Evolutionary conservation across 2,113 vertebrate genomes (phyloP).

Genomic region (Pelmatolapia mariae): DNA sequence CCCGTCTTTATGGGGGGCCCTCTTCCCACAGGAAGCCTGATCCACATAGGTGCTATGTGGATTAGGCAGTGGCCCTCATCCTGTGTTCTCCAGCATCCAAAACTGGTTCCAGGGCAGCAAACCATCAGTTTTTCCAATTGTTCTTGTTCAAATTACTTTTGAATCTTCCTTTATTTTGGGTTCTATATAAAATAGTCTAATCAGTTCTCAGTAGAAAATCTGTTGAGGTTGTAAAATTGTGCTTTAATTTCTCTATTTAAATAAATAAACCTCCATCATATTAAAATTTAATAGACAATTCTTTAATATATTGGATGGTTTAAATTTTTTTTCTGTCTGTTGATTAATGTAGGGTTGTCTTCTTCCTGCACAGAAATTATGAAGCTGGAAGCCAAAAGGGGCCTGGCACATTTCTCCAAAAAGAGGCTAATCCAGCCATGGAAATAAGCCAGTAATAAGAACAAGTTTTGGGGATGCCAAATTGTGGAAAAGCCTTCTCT

Average conservation of each 20-base stretch:
- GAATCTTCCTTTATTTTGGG: background rate
- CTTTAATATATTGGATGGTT: background rate
- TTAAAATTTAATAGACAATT: background rate
- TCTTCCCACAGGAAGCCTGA: background rate
- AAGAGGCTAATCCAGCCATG: background rate
- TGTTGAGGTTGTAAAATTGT: background rate
- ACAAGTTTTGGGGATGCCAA: background rate
- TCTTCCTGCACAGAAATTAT: background rate
- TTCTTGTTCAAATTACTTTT: fast-evolving
- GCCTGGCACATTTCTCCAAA: background rate
- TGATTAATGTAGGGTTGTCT: background rate
- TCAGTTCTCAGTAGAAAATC: background rate
- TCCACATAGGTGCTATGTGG: background rate
- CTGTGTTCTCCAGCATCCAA: background rate
- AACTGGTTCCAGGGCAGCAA: background rate
- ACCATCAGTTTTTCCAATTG: background rate
- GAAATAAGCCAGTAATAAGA: background rate
- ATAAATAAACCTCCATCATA: background rate
- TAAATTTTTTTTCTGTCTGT: background rate
- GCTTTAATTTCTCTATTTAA: background rate
- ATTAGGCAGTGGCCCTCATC: fast-evolving
- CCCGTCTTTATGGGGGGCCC: background rate
- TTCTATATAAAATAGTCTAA: background rate
- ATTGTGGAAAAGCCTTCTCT: background rate
- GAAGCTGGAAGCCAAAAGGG: background rate